A percentile compares a stretch with the other conserved stretches of the same genome.
Conservation (phyloP, 2,797 vertebrate species). For the Eutrigla gurnardus region DNA sequence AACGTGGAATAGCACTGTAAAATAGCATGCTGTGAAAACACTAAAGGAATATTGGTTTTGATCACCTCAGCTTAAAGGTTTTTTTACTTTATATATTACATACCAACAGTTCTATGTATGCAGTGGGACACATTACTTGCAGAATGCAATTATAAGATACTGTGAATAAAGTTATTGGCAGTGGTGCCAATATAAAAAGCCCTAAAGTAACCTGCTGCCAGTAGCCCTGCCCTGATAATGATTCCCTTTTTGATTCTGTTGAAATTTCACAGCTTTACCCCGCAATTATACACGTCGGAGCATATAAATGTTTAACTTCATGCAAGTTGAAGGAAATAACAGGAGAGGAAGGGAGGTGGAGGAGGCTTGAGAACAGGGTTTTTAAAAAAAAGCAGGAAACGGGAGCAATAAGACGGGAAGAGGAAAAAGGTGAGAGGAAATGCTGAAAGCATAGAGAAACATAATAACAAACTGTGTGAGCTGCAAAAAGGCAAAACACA, state of each 20-base stretch:
- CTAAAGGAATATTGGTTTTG: not conserved
- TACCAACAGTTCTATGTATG: not conserved
- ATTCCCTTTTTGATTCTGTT: constrained; percentile 57
- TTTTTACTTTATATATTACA: not conserved
- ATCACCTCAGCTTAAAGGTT: not conserved
- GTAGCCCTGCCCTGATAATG: constrained; percentile 50
- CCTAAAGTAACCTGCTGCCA: constrained; percentile 45
- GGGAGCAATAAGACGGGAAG: constrained; percentile 26
- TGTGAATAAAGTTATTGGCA: constrained; percentile 18
- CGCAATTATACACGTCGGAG: constrained; percentile 44
- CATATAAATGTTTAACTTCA: constrained; percentile 24
- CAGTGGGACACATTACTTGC: not conserved
- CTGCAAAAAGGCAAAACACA: constrained; percentile 55
- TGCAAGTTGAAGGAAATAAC: constrained; percentile 12
- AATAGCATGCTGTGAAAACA: not conserved
- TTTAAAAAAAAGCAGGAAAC: constrained; percentile 30
- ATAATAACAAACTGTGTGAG: constrained; percentile 27
- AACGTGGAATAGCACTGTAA: not conserved
- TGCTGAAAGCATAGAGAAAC: constrained; percentile 3
- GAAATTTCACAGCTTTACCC: constrained; percentile 30
- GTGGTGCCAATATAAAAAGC: constrained; percentile 31
- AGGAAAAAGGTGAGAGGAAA: constrained; percentile 30
- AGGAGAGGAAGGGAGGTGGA: constrained; percentile 22
- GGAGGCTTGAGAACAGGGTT: constrained; percentile 23
- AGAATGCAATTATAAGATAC: constrained; percentile 3